These are phyloP conservation scores for Exocentrus adspersus DNA, from an alignment of 2,888 invertebrate genomes.

Conservation along the genomic window DNA sequence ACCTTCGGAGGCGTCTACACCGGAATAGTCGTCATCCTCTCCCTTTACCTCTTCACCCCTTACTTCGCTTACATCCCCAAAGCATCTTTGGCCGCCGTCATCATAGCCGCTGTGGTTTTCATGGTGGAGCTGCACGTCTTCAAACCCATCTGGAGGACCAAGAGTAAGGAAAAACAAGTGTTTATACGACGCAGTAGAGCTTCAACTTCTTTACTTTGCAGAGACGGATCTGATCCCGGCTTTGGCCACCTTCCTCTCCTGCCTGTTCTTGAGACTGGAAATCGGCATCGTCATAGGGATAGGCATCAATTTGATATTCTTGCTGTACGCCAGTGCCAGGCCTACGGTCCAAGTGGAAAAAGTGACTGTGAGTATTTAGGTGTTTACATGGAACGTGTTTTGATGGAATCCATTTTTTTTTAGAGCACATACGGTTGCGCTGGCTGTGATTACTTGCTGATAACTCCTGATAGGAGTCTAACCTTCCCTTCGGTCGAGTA, in stretches of 20 bases:
- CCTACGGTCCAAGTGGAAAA: slow-evolving; percentile 71
- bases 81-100: slow-evolving; percentile 75
- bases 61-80: slow-evolving; percentile 73
- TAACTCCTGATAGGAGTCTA: slow-evolving; percentile 72
- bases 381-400: too few species aligned
- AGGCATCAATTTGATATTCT: slow-evolving; percentile 69
- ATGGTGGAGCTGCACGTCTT: slow-evolving; percentile 74
- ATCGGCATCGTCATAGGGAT: slow-evolving; percentile 75
- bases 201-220: slow-evolving; percentile 64
- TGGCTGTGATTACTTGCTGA: slow-evolving; percentile 66
- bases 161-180: slow-evolving; percentile 65
- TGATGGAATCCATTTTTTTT: too few species aligned
- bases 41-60: slow-evolving; percentile 72
- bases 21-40: slow-evolving; percentile 66
- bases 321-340: slow-evolving; percentile 72
- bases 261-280: slow-evolving; percentile 72
- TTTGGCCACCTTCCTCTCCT: slow-evolving; percentile 71
- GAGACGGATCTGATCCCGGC: slow-evolving; percentile 76
- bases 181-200: neutral
- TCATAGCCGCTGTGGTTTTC: slow-evolving; percentile 77
- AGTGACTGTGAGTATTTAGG: slow-evolving; percentile 65
- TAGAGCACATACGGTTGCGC: slow-evolving; percentile 64
- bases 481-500: slow-evolving; percentile 75
- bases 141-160: slow-evolving; percentile 73
- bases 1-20: slow-evolving; percentile 75